Evolutionary conservation across 1,140 invertebrate species (phyloP), one percentile per base, ranked within the genome.

Genomic region (Drosophila bocqueti): DNA sequence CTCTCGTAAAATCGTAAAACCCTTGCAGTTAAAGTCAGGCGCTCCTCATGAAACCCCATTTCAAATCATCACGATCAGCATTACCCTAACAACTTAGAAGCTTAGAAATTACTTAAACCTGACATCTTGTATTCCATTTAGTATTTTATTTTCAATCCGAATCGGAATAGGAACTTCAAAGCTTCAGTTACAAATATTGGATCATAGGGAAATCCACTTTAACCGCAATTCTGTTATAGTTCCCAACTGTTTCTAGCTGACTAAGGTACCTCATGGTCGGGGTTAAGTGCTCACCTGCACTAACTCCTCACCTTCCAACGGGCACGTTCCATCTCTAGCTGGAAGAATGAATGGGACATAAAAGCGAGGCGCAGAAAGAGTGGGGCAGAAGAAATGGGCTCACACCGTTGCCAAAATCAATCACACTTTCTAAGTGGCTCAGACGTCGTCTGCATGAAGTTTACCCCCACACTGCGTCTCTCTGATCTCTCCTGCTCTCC

Each of bases 391-490:
- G 80, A 83, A 91, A 91, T 81, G 71, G 72, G 77, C 69, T 84
- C 87, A 83, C 67, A 72, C 52, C 76, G 67, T 79, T 86, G 79
- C 80, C 85, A 91, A 83, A 91, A 92, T 92, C 85, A 92, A 92
- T 92, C 85, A 91, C 82, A 92, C 85, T 92, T 92, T 92, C 90
- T 86, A 90, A 90, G 82, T 86, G 86, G 65, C 69, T 61, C 65
- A 71, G 60, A 64, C 76, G 58, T 63, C 49, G 72, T 61, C 71
- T 67, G 63, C 40, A 62, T 40, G 52, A 31, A 18, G 26, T 29
- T 52, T 7, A 31, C 50, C 7, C 50, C 29, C 11, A 31, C 24
- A n/a, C 26, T 38, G 24, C 16, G 40, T 21, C 55, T 49, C 4
- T 3, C 15, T 34, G 18, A 0, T 21, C 55, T 31, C 29, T 34